phyloP scores from a whole-genome alignment of 2,113 vertebrate genomes.

The Psettodes erumei region DNA sequence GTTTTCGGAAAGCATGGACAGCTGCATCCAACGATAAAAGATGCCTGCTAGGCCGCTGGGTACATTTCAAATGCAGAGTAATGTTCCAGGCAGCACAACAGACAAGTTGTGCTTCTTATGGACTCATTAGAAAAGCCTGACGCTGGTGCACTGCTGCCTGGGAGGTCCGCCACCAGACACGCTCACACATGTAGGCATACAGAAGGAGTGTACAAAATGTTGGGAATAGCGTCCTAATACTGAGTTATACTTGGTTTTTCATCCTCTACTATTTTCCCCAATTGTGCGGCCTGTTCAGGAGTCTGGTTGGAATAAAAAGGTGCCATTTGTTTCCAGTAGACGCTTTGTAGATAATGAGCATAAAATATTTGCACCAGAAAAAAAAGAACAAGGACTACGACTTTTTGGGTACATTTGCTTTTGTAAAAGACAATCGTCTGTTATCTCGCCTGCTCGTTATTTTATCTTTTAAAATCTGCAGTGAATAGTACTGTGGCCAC shows the following conservation, averaged over 20 bases:
- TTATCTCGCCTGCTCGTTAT: not conserved
- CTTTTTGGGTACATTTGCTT: not conserved
- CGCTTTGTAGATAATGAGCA: constrained; percentile 9
- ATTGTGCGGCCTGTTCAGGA: constrained; percentile 4
- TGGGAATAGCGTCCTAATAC: constrained; percentile 36
- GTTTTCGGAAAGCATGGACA: constrained; percentile 79
- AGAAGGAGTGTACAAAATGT: constrained; percentile 33
- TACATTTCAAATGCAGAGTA: constrained; percentile 79
- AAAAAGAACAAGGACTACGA: too few relatives aligned
- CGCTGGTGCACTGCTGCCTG: constrained; percentile 63
- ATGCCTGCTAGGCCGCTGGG: constrained; percentile 77
- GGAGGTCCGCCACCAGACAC: constrained; percentile 62
- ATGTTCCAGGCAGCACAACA: constrained; percentile 80
- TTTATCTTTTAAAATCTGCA: constrained; percentile 2
- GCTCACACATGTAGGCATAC: constrained; percentile 46
- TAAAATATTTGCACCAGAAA: not conserved
- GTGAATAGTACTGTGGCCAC: not conserved
- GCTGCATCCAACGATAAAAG: constrained; percentile 82
- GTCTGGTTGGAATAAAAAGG: constrained; percentile 29
- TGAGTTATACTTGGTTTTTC: constrained; percentile 40
- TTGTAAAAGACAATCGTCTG: not conserved
- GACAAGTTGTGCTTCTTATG: constrained; percentile 76
- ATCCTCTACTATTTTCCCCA: constrained; percentile 40
- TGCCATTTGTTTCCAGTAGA: constrained; percentile 4
- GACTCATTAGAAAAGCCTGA: constrained; percentile 76